Base-by-base conservation (phyloP, 2,797 vertebrate genomes). In the Sciurus vulgaris region DNA sequence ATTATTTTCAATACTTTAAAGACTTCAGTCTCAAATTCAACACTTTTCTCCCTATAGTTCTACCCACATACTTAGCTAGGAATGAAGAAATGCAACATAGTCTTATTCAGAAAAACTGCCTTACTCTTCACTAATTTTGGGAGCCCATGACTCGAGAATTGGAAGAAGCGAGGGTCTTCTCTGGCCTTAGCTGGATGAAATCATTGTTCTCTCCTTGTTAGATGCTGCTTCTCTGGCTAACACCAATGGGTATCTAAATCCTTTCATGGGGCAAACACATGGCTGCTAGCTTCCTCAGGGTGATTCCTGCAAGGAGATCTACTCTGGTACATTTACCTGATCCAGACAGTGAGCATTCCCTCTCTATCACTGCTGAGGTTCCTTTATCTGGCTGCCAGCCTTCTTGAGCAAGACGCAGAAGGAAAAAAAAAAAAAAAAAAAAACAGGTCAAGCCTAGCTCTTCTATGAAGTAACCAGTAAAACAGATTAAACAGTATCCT, bases 1-100 rank as follows among this genome's bases (percentile, higher is more conserved):
- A 67, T 54, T 76, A 26, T 54, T 94, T 74, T 79, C 81, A 65
- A 91, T 88, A 77, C 35, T 85, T 87, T 81, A 24, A 94, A 85
- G 47, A 56, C 38, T 85, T 95, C 7, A 59, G 47, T 56, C 61
- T 90, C 88, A 85, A 82, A 11, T 86, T 77, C 33, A n/a, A 38
- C 13, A 72, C 65, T 91, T 92, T 89, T 82, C 26, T 65, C 10
- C 79, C 70, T 86, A 5, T 61, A 79, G 33, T 61, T 95, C 59
- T 91, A 35, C 33, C 61, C 9, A 79, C 1, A 87, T 2, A 3
- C 70, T 95, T 70, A 93, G 44, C 22, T 69, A 90, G 18, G 67
- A 93, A 85, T 56, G 22, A 33, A 86, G 59, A 93, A 79, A 49
- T 15, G 35, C 47, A 86, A n/a, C 35, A 47, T 2, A 20, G 56